Base-by-base conservation (phyloP, 2,113 vertebrate species). In the Callionymus lyra region DNA sequence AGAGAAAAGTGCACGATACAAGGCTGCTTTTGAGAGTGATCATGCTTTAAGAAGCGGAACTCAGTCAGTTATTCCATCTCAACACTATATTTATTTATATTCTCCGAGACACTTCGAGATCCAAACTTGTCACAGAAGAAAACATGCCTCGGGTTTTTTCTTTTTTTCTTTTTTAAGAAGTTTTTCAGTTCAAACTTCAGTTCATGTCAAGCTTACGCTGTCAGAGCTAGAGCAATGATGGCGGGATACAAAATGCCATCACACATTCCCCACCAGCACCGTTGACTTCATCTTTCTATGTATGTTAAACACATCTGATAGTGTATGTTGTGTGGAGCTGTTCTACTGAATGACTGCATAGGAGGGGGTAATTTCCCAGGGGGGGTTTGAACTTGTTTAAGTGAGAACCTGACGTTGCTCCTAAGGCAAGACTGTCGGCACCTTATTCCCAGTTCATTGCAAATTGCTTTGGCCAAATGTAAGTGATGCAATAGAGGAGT, bases 41-140 rank as follows among this genome's bases (percentile, higher is more conserved):
- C 67, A 68, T 73, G 70, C 75, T 65, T 74, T 60, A 75, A 70
- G 61, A 70, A 65, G 77, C 71, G 72, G 58, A 71, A 64, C 62
- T 70, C 64, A 69, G 72, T 79, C 63, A 64, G 53, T 52, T 44
- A 33, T 47, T 34, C 42, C 21, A 38, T 41, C 50, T 59, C 31
- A 42, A 68, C 57, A 59, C 59, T 48, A 65, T 50, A 55, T 50
- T 61, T 34, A 70, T 83, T 74, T 78, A 65, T 71, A 84, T 80
- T 74, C 78, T 61, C 60, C 44, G 12, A 35, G 51, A 56, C 65
- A 56, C 65, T 71, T 73, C 74, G 65, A 55, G 59, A 58, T 73
- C 73, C 74, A 68, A 60, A n/a, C 52, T 56, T 47, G 43, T 41
- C 62, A 43, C 62, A 79, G 38, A 76, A 83, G 67, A 67, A 81